These are phyloP conservation scores for Todiramphus saurophagus DNA, from an alignment of 2,113 vertebrate species.

Conservation along the genomic window DNA sequence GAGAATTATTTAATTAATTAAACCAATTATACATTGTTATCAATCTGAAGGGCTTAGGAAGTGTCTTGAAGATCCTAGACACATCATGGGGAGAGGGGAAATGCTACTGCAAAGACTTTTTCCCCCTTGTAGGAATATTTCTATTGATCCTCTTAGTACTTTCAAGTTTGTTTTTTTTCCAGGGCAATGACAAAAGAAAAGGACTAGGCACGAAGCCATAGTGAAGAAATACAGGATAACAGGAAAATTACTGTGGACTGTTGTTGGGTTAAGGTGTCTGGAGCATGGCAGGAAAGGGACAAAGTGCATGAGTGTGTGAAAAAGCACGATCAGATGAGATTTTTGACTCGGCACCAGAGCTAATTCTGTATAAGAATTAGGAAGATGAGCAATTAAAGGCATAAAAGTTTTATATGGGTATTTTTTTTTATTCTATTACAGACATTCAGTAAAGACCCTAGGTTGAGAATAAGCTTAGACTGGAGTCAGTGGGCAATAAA, in stretches of 20 bases:
- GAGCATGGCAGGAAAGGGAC: not conserved
- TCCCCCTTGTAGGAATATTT: rapidly evolving
- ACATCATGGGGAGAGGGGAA: not conserved
- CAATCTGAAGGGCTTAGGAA: not conserved
- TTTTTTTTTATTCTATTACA: not conserved
- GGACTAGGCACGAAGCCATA: not conserved
- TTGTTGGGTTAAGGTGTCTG: not conserved
- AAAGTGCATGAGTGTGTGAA: not conserved
- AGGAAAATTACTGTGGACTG: not conserved
- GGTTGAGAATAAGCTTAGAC: not conserved
- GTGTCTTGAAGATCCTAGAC: not conserved
- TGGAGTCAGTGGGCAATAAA: not conserved
- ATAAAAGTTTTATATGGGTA: not conserved
- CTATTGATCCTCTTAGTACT: not conserved
- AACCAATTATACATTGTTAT: not conserved
- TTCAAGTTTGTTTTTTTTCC: not conserved
- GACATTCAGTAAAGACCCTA: not conserved
- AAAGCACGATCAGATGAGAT: not conserved
- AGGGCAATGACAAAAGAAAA: not conserved
- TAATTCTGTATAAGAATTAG: not conserved
- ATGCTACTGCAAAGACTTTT: not conserved
- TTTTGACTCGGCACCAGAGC: not conserved
- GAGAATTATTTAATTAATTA: not conserved
- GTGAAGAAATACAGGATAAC: not conserved
- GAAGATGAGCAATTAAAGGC: not conserved